Base-by-base conservation (phyloP, 2,113 vertebrate genomes). In the Mormoops blainvillei region DNA sequence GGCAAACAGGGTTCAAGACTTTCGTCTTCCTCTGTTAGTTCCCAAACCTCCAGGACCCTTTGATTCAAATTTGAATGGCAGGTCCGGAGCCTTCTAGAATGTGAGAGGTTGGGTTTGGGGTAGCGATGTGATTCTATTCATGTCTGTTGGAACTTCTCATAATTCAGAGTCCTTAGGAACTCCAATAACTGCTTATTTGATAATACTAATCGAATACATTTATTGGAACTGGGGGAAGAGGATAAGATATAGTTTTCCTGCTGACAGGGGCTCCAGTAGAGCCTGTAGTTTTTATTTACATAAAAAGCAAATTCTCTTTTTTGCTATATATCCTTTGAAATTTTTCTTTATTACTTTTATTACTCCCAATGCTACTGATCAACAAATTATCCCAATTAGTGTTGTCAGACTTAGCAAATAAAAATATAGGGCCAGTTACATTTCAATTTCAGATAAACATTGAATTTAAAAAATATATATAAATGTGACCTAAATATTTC, bases 391-490 rank as follows among this genome's bases (percentile, higher is more conserved):
- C 91, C 41, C 80, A 90, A 70, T 82, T 92, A 95, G 45, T 9
- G 33, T 58, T 91, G 45, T 20, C 14, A 84, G 74, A 87, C 22
- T 68, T 89, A 91, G 26, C 14, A 86, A 89, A 77, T 90, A 94
- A 94, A 78, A 91, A 93, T 84, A 63, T 6, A 77, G 48, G 28
- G n/a, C 16, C 16, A 52, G 28, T 82, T 90, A 71, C 61, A 61
- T 87, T 94, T 95, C 36, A 83, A 67, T 61, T 86, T 83, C 68
- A 92, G 45, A 58, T 89, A 89, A 92, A 94, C 38, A 89, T 33
- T 77, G 45, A 89, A 48, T 50, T 77, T 52, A 14, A 28, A 28
- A 61, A 61, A 28, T 88, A 54, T 52, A 52, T 87, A 65, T 78
- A 67, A 78, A 86, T 95, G 22, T 48, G 28, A 10, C 48, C 24